A percentile compares a stretch with the other conserved stretches of the same genome.
Conservation (phyloP, 2,113 vertebrate genomes). For the Todiramphus chloris region DNA sequence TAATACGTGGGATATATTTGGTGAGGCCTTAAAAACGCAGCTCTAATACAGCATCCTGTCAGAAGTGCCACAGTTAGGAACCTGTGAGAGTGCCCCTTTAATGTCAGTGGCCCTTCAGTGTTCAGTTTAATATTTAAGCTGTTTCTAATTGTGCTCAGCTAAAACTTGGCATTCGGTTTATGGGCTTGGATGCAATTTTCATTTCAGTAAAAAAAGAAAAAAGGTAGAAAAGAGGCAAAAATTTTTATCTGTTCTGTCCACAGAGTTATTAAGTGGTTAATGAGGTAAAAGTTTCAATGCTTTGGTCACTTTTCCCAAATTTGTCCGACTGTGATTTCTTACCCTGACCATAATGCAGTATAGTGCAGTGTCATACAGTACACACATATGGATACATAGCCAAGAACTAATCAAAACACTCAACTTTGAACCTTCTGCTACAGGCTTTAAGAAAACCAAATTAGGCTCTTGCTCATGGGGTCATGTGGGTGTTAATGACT, state of each 20-base stretch:
- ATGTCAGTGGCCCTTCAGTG: background rate
- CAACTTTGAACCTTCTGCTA: background rate
- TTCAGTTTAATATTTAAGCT: slow-evolving; percentile 45
- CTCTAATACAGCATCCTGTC: background rate
- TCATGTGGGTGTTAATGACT: background rate
- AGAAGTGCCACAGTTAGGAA: background rate
- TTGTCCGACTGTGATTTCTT: background rate
- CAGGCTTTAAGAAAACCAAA: background rate
- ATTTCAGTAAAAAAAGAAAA: background rate
- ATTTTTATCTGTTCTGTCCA: background rate
- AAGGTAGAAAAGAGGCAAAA: background rate
- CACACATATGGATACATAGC: background rate
- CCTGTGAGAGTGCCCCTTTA: background rate
- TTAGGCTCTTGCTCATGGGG: background rate
- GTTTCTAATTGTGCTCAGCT: slow-evolving; percentile 49
- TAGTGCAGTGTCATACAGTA: background rate
- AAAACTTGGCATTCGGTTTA: slow-evolving; percentile 13
- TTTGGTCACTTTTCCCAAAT: background rate
- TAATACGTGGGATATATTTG: background rate
- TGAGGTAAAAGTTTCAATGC: background rate
- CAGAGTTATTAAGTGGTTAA: background rate
- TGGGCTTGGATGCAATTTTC: background rate
- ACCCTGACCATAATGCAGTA: background rate
- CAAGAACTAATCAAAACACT: slow-evolving; percentile 27
- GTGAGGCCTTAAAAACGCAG: background rate